Conservation (phyloP, 92 coral and sea anemone genomes). For the Metridium senile region DNA sequence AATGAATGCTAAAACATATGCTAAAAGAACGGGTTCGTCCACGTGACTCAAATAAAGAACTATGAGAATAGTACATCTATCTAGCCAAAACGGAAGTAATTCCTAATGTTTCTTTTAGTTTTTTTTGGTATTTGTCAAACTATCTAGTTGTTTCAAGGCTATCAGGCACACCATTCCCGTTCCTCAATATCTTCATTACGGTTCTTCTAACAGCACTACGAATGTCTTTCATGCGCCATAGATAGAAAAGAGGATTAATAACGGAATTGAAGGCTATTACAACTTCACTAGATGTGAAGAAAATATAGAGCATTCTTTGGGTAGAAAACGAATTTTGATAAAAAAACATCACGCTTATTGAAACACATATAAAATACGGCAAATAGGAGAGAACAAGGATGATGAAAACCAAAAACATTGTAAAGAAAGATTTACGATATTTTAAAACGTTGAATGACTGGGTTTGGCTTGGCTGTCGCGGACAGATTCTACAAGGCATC, state of each 20-base stretch:
- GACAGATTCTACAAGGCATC: neutral
- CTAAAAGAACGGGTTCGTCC: no score
- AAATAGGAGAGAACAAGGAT: neutral
- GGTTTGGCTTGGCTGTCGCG: neutral
- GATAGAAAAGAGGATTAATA: slow-evolving; percentile 13
- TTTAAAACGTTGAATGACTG: neutral
- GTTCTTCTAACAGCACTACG: neutral
- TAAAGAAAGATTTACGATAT: slow-evolving; percentile 10
- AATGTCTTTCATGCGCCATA: slow-evolving; percentile 21
- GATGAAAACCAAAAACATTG: neutral
- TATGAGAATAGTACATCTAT: no score
- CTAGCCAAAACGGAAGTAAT: no score
- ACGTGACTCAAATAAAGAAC: no score
- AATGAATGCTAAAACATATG: no score
- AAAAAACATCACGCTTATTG: neutral
- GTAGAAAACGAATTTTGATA: neutral
- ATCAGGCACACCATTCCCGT: neutral
- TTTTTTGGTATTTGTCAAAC: neutral
- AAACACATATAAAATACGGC: neutral
- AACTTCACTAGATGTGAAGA: neutral
- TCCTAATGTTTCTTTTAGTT: neutral
- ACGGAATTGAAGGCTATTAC: slow-evolving; percentile 1
- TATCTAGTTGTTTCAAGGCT: no score
- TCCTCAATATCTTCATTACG: neutral
- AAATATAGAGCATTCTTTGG: neutral